Conservation (phyloP, 1,140 invertebrate species). For the Protaetia brevitarsis region DNA sequence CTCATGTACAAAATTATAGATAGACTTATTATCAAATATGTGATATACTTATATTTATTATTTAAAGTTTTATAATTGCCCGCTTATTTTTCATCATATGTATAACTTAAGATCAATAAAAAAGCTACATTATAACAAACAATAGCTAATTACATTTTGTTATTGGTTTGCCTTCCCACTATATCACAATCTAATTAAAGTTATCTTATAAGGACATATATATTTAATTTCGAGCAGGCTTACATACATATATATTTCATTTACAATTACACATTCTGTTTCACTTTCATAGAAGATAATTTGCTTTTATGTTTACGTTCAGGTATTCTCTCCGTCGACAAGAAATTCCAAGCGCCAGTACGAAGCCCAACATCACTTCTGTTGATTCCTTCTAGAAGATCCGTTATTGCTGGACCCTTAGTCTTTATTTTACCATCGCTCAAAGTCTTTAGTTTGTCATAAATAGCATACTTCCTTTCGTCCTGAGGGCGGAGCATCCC, state of each 20-base stretch:
- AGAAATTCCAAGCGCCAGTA: slow-evolving; percentile 7
- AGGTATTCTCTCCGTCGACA: not conserved
- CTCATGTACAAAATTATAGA: no score
- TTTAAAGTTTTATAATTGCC: no score
- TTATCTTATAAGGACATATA: no score
- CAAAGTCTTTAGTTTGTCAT: slow-evolving; percentile 42
- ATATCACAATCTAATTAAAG: no score
- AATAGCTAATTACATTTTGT: no score
- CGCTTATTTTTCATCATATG: no score
- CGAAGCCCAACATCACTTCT: not conserved
- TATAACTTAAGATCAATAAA: no score
- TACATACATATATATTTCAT: slow-evolving; percentile 1
- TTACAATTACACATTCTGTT: not conserved
- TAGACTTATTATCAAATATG: no score
- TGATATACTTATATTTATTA: no score
- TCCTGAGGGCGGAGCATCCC: slow-evolving; percentile 50
- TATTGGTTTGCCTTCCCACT: no score
- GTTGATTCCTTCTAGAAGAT: slow-evolving; percentile 35
- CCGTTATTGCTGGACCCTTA: slow-evolving; percentile 35
- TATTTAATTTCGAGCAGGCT: not conserved
- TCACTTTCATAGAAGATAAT: not conserved
- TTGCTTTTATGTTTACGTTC: slow-evolving; percentile 3
- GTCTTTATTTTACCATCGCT: slow-evolving; percentile 26
- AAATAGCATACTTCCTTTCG: slow-evolving; percentile 51
- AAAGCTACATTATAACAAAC: no score